phyloP scores from a whole-genome alignment of 2,888 invertebrate species.

The Odontothrips loti region DNA sequence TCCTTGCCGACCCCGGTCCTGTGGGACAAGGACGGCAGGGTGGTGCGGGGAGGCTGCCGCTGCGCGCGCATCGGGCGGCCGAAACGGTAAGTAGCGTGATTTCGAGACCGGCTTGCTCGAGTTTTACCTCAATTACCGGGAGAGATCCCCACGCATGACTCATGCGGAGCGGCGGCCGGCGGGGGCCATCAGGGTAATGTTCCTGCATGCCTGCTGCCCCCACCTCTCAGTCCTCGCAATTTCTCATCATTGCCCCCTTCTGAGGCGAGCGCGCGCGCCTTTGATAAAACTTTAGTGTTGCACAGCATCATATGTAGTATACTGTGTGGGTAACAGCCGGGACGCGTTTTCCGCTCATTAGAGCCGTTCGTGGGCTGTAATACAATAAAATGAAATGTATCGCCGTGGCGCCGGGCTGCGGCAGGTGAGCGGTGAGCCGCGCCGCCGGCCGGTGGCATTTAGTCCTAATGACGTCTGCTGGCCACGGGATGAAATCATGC shows the following conservation, averaged over 20 bases:
- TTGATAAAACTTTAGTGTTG: too few species aligned
- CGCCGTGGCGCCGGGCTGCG: too few species aligned
- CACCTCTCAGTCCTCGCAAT: not conserved
- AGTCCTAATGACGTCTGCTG: constrained; percentile 14
- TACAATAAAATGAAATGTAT: too few species aligned
- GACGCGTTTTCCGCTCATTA: too few species aligned
- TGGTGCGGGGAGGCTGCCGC: too few species aligned
- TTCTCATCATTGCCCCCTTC: not conserved
- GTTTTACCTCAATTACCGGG: constrained; percentile 20
- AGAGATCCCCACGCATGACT: constrained; percentile 9
- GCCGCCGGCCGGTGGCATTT: not conserved
- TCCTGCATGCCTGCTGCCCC: not conserved
- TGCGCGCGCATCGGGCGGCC: not conserved
- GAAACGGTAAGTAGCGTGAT: constrained; percentile 4
- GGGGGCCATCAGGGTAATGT: not conserved
- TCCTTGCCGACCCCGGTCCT: too few species aligned
- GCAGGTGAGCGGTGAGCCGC: too few species aligned
- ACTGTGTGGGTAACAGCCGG: too few species aligned
- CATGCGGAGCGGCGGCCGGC: not conserved
- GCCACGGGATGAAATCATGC: not conserved
- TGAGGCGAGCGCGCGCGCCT: not conserved
- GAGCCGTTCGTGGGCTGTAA: too few species aligned
- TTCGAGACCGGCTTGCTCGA: constrained; percentile 6
- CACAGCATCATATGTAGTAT: too few species aligned
- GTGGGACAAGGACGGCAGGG: too few species aligned